These are phyloP conservation scores for Drosophila ogumai DNA, from an alignment of 1,140 invertebrate species.

Conservation along the genomic window DNA sequence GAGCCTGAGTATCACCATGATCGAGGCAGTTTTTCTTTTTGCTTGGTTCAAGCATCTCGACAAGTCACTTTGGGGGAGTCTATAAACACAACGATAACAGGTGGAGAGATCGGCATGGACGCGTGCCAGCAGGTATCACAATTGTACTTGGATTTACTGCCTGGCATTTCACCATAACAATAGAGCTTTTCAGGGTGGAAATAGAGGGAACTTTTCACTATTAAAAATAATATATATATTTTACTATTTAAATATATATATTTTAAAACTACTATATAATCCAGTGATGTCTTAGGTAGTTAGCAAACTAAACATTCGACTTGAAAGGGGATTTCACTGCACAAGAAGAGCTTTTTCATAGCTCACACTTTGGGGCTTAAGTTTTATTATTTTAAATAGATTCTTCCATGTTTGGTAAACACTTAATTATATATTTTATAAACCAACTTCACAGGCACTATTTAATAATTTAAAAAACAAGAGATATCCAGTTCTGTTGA, in stretches of 20 bases:
- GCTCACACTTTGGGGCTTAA: not conserved
- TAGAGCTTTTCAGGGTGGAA: not conserved
- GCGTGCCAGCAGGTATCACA: slow-evolving; percentile 2
- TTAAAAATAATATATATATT: not conserved
- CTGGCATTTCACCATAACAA: slow-evolving; percentile 33
- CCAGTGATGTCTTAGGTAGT: not conserved
- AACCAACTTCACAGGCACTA: too few relatives aligned
- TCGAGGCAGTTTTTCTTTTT: not conserved
- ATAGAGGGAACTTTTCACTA: not conserved
- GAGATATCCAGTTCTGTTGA: too few relatives aligned
- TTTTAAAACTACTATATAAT: not conserved
- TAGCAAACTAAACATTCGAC: fast-evolving
- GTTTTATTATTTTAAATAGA: not conserved
- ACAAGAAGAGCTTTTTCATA: not conserved
- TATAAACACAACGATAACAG: slow-evolving; percentile 19
- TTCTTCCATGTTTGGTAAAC: not conserved
- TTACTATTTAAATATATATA: not conserved
- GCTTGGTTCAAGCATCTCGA: not conserved
- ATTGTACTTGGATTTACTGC: slow-evolving; percentile 13
- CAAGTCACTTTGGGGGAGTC: not conserved
- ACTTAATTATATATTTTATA: not conserved
- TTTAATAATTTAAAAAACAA: too few relatives aligned
- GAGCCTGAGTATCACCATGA: slow-evolving; percentile 15
- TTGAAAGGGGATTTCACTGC: not conserved
- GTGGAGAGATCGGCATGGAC: slow-evolving; percentile 1